phyloP scores from a whole-genome alignment of 2,888 invertebrate genomes.

The Darwinula stevensoni region DNA sequence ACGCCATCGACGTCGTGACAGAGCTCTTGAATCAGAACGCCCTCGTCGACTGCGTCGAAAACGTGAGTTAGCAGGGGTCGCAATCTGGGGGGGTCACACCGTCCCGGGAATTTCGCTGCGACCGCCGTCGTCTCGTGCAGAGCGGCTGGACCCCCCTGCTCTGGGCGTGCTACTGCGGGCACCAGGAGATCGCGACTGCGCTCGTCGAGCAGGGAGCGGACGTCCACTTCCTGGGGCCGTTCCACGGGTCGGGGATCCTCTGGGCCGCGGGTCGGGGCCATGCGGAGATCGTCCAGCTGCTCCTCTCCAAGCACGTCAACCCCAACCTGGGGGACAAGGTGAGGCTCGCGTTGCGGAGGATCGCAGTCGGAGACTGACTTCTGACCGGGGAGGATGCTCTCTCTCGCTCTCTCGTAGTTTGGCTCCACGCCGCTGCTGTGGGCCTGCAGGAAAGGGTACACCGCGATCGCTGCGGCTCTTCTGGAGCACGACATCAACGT shows the following conservation, averaged over 20 bases:
- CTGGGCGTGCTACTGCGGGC: conserved; percentile 90
- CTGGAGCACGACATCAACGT: conserved; percentile 59
- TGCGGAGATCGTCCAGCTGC: conserved; percentile 45
- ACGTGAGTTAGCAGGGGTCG: too few species aligned
- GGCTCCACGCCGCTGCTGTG: conserved; percentile 86
- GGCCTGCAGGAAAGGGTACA: conserved; percentile 74
- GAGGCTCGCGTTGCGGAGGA: conserved; percentile 6
- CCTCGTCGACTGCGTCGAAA: conserved; percentile 77
- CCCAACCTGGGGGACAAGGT: conserved; percentile 77
- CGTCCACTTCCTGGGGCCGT: conserved; percentile 81
- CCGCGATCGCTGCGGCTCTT: conserved; percentile 47
- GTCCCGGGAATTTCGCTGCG: too few species aligned
- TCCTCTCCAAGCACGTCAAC: conserved; percentile 64
- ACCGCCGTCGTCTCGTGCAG: conserved; percentile 21
- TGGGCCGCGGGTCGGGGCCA: conserved; percentile 89
- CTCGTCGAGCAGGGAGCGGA: conserved; percentile 65
- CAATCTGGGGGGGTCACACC: too few species aligned
- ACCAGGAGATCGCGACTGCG: conserved; percentile 31
- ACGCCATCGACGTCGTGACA: conserved; percentile 38
- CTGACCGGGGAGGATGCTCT: background rate
- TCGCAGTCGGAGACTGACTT: background rate
- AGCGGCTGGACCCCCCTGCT: conserved; percentile 90
- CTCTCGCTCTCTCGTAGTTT: conserved; percentile 25
- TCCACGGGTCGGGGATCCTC: conserved; percentile 63
- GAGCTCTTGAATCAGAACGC: conserved; percentile 58